Evolutionary conservation across 2,113 vertebrate genomes (phyloP), one percentile per base, ranked within the genome.

Genomic region (Talpa occidentalis): DNA sequence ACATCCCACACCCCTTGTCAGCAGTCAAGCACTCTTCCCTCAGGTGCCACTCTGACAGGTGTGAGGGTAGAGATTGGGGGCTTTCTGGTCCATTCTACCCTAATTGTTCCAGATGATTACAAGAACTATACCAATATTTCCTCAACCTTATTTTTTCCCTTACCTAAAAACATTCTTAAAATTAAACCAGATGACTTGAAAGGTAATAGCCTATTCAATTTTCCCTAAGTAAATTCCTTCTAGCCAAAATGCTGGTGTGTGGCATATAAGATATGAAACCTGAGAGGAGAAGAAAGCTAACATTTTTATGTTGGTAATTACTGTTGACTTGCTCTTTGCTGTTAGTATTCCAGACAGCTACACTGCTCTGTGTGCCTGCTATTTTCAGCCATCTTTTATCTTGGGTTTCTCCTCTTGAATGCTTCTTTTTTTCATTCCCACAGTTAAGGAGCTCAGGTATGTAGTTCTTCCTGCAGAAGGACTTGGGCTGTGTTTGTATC

Each of bases 291-390:
- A 44, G 77, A 59, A 70, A 96, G 90, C 73, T 64, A 90, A 47
- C 76, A 11, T 88, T 73, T 94, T 77, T 62, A 74, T 85, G 90
- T 90, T 56, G 54, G 66, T 94, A 87, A 94, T 96, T 97, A 95
- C 28, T 76, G 52, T 87, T 47, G 90, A 69, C 88, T 88, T 96
- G 72, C 17, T 88, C 76, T 82, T 44, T 19, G 80, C 73, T 76
- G n/a, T 96, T 88, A 90, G 67, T 82, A 91, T 96, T 96, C 94
- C 2, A 72, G 90, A 78, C 94, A 94, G 90, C 78, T 92, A 56
- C 10, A 19, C 60, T 37, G 90, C 91, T 95, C 81, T 52, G 30
- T 85, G 74, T 76, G 81, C 47, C 59, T 86, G 90, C 90, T 64
- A n/a, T 94, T 85, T 93, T 62, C 91, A 74, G 47, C 26, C 67